Evolutionary conservation across 2,888 invertebrate species (phyloP), one percentile per base, ranked within the genome.

Genomic region (Monochamus alternatus): DNA sequence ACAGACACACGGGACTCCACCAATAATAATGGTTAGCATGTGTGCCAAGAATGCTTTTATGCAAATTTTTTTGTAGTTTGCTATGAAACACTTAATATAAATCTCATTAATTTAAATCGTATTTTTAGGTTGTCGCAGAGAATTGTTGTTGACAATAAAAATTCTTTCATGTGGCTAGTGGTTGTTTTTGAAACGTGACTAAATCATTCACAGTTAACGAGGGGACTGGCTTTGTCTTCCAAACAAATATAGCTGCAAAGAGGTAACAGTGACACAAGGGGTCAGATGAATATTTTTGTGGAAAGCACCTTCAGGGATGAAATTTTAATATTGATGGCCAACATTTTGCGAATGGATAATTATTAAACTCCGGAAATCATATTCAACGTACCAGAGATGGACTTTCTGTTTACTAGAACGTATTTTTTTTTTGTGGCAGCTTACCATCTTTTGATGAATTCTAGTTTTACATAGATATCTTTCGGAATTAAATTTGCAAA

Each of bases 31-130:
- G 69, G 51, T 9, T 30, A 60, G 31, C n/a, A 59, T 47, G 32
- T 47, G 44, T 69, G 69, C 69, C 69, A 69, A 69, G 69, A 69
- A 69, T 69, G 69, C 69, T 69, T 69, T 69, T 69, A 69, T 69
- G 69, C 60, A 60, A 67, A 69, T 69, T 69, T 69, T 64, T 69
- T 60, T 8, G 69, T 10, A 32, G 60, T 69, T 55, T 69, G 69
- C 60, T 47, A 60, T 62, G 44, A 51, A 60, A 38, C 31, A 58
- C 51, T 69, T 59, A 60, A 69, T 62, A 69, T 60, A 69, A 69
- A 69, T 47, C 55, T 60, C 69, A 69, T 69, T 60, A 47, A 60
- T 62, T 60, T 47, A 69, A 60, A 8, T 44, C n/a, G n/a, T 69
- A 69, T 69, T 60, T 69, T 69, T 69, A 69, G 69, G 60, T 32